Conservation (phyloP, 2,888 invertebrate genomes). For the Drosophila atroscutellata region DNA sequence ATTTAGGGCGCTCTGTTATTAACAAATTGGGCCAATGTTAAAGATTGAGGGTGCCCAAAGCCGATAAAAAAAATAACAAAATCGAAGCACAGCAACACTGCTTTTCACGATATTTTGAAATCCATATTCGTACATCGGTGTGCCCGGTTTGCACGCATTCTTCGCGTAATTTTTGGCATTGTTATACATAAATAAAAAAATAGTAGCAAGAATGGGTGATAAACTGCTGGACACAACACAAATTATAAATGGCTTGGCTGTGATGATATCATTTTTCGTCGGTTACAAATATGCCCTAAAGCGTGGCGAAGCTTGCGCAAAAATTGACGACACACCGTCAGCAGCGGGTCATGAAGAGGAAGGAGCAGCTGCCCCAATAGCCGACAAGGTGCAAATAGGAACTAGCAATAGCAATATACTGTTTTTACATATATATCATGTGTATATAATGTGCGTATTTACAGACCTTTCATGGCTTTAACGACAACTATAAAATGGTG, state of each 20-base stretch:
- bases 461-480: constrained; percentile 75
- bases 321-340: constrained; percentile 49
- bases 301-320: constrained; percentile 70
- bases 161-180: constrained; percentile 12
- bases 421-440: background rate
- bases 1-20: background rate
- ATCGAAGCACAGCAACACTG: constrained; percentile 5
- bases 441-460: background rate
- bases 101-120: constrained; percentile 36
- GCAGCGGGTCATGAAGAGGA: constrained; percentile 21
- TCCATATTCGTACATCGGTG: constrained; percentile 28
- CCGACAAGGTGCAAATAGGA: constrained; percentile 61
- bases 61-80: background rate
- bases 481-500: constrained; percentile 91
- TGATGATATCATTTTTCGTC: constrained; percentile 84
- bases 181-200: constrained; percentile 24
- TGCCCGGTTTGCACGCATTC: constrained; percentile 34
- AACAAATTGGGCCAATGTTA: background rate
- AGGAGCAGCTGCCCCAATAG: constrained; percentile 41
- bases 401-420: background rate
- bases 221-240: constrained; percentile 83
- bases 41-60: background rate
- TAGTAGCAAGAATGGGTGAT: constrained; percentile 72
- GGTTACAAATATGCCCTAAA: constrained; percentile 84
- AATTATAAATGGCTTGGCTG: constrained; percentile 84